Evolutionary conservation across 2,113 vertebrate species (phyloP).

Genomic region (Colaptes auratus): DNA sequence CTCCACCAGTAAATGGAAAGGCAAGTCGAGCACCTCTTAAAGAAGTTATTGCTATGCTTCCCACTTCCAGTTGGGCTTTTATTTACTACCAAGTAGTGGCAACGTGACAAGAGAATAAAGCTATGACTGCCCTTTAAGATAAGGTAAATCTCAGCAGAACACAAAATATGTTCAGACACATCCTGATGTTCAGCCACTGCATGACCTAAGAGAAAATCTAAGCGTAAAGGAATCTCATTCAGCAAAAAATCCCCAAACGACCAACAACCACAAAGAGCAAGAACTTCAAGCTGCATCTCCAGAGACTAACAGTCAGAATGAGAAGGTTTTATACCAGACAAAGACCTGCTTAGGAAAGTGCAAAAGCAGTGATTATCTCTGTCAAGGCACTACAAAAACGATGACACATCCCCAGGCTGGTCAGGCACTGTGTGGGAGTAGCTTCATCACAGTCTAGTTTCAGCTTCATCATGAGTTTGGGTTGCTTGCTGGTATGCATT

Average conservation of each 20-base stretch:
- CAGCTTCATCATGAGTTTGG: background rate
- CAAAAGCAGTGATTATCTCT: background rate
- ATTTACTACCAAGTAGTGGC: background rate
- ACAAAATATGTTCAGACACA: background rate
- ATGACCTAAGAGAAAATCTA: background rate
- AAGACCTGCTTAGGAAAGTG: background rate
- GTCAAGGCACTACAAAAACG: background rate
- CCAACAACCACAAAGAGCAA: background rate
- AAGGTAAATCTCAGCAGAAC: background rate
- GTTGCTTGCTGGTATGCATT: background rate
- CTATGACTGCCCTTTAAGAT: background rate
- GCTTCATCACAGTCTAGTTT: background rate
- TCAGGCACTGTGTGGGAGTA: constrained; percentile 6
- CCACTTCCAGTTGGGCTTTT: background rate
- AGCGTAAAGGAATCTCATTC: background rate
- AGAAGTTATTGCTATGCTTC: background rate
- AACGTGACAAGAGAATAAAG: background rate
- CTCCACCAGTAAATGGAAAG: background rate
- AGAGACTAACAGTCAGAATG: background rate
- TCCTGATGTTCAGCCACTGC: background rate
- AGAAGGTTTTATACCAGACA: background rate
- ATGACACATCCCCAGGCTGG: background rate
- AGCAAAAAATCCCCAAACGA: background rate
- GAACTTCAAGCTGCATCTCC: background rate
- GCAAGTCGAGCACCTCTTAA: background rate